A percentile compares a stretch with the other conserved stretches of the same genome.
Evolutionary conservation across 2,888 invertebrate genomes (phyloP).

Genomic region (Malthinus seriepunctatus): DNA sequence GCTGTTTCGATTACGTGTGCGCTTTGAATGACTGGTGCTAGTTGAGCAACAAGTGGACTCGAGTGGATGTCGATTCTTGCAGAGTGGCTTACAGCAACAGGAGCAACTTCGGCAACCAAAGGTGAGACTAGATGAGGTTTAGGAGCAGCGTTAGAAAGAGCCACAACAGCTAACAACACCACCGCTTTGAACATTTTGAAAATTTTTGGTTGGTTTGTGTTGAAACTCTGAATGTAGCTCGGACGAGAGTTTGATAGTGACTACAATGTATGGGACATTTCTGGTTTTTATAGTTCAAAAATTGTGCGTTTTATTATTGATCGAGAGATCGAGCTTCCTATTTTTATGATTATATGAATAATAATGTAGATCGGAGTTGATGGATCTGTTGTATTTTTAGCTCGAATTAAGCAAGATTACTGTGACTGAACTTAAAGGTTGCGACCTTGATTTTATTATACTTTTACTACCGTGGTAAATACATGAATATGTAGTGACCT

Average conservation of each 20-base stretch:
- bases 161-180: constrained; percentile 62
- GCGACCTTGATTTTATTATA: constrained; percentile 16
- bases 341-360: constrained; percentile 13
- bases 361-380: neutral
- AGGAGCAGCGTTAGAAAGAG: constrained; percentile 45
- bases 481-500: constrained; percentile 1
- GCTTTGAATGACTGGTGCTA: neutral
- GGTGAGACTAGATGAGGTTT: constrained; percentile 13
- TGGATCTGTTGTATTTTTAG: neutral
- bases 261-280: neutral
- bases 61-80: constrained; percentile 32
- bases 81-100: constrained; percentile 32
- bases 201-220: constrained; percentile 37
- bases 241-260: neutral
- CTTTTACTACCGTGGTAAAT: constrained; percentile 17
- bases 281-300: constrained; percentile 11
- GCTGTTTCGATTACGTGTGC: neutral
- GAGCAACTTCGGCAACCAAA: constrained; percentile 25
- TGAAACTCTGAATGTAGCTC: constrained; percentile 15
- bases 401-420: constrained; percentile 11
- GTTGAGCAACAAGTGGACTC: constrained; percentile 1
- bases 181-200: constrained; percentile 47
- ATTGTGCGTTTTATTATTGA: neutral
- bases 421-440: constrained; percentile 18
- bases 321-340: constrained; percentile 5